Base-by-base conservation (phyloP, 2,797 vertebrate species). In the Periophthalmus magnuspinnatus region DNA sequence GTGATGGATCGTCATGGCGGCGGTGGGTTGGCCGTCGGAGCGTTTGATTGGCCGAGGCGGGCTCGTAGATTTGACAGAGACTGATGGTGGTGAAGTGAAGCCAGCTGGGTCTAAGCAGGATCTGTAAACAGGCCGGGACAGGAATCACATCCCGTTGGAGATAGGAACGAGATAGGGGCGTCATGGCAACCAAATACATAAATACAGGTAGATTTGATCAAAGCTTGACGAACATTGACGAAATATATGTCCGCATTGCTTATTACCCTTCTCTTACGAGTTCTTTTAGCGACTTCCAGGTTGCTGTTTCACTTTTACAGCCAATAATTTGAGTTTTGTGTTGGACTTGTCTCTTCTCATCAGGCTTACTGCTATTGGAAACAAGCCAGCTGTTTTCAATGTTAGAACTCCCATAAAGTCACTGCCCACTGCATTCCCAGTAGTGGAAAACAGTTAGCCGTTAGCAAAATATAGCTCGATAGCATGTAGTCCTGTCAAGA, bases 101-200 rank as follows among this genome's bases (percentile, higher is more conserved):
- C 87, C 91, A 91, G 91, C 80, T 81, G 87, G 79, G 86, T 80
- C 88, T 80, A 76, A 81, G 70, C 22, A 38, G 80, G 83, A 78
- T 85, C 75, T 72, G 83, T 91, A 91, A 89, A 92, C 89, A 90
- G 11, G 73, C 76, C 68, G 72, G 84, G 89, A 68, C 72, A 67
- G 66, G 85, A 91, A 76, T 76, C 3, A 62, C 54, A 21, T 76
- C 76, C 70, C 32, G 52, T 2, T 14, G 68, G 21, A 17, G 36
- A 38, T 13, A 5, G 60, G 70, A 32, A 22, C 47, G 73, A 76
- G 28, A 81, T 70, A n/a, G 38, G 76, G 83, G 82, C 48, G 72
- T 61, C 84, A 83, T 82, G 82, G 81, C 82, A 82, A 82, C 50
- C 7, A 60, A 61, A 70, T 72, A 59, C 68, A 62, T 79, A 86